Percentiles rank a stretch among this genome's conserved stretches.
Evolutionary conservation across 2,113 vertebrate genomes (phyloP).

Genomic region (Halcyon malimbica): DNA sequence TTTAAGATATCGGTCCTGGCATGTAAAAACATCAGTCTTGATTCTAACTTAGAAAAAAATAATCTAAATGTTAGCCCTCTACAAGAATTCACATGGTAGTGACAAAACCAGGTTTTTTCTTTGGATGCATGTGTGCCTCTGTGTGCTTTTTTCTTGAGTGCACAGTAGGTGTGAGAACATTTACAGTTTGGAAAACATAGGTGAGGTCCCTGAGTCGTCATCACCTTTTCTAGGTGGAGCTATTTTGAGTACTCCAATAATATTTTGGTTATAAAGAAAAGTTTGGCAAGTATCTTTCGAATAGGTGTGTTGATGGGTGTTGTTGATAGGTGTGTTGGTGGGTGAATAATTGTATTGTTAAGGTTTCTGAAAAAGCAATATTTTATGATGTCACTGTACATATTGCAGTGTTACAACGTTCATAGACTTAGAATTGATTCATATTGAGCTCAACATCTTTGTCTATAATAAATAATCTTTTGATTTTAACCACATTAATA

Average conservation of each 20-base stretch:
- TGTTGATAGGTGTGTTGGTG: too few relatives aligned
- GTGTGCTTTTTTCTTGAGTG: background rate
- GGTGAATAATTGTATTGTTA: background rate
- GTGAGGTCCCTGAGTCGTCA: background rate
- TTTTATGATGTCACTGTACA: background rate
- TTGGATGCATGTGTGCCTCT: accelerated
- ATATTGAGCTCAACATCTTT: background rate
- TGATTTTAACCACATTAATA: background rate
- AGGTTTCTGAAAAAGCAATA: background rate
- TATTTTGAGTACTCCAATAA: background rate
- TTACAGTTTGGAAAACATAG: background rate
- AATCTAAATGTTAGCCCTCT: background rate
- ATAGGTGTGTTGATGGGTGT: background rate
- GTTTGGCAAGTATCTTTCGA: background rate
- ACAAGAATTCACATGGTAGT: accelerated
- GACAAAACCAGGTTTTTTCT: background rate
- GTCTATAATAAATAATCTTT: background rate
- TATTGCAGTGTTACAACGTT: background rate
- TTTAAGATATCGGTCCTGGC: background rate
- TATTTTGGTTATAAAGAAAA: background rate
- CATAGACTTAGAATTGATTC: background rate
- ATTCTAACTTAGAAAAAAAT: background rate
- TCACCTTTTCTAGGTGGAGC: background rate
- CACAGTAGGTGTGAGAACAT: background rate
- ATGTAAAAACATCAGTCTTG: background rate